A percentile compares a stretch with the other conserved stretches of the same genome.
Evolutionary conservation across 2,113 vertebrate species (phyloP).

Genomic region (Alaudala cheleensis): DNA sequence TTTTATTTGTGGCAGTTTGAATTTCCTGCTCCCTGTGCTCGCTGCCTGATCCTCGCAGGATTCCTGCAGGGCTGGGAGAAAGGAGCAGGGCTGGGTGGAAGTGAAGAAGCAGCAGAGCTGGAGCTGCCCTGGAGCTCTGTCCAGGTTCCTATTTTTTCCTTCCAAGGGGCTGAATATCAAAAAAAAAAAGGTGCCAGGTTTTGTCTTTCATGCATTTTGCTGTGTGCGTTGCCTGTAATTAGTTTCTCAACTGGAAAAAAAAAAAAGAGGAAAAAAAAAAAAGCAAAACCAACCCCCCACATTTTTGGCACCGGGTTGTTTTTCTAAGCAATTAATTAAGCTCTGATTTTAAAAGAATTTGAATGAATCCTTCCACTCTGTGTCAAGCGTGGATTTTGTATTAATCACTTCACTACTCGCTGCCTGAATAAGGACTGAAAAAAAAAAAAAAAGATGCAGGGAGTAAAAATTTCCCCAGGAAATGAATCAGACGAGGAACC

Average conservation of each 20-base stretch:
- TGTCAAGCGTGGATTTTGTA: constrained; percentile 56
- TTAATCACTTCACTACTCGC: constrained; percentile 67
- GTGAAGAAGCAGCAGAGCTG: constrained; percentile 33
- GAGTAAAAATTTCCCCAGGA: constrained; percentile 75
- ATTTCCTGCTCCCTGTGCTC: not conserved
- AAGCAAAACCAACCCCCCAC: not conserved
- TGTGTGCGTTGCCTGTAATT: constrained; percentile 40
- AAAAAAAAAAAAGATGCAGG: constrained; percentile 31
- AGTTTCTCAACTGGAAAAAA: not conserved
- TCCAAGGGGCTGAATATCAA: constrained; percentile 2
- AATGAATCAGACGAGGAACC: constrained; percentile 76
- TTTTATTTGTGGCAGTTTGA: not conserved
- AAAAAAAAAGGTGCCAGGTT: constrained; percentile 32
- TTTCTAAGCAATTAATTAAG: constrained; percentile 56
- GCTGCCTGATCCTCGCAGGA: not conserved
- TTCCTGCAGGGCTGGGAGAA: not conserved
- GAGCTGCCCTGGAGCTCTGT: constrained; percentile 17
- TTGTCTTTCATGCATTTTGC: not conserved
- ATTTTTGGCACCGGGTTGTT: constrained; percentile 52
- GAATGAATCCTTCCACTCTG: constrained; percentile 34
- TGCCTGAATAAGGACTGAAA: constrained; percentile 52
- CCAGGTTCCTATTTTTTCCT: constrained; percentile 40
- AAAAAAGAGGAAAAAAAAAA: not conserved
- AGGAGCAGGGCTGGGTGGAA: constrained; percentile 26
- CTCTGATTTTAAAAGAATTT: constrained; percentile 54